A percentile compares a stretch with the other conserved stretches of the same genome.
Evolutionary conservation across 1,140 invertebrate genomes (phyloP).

Genomic region (Caerostris darwini): DNA sequence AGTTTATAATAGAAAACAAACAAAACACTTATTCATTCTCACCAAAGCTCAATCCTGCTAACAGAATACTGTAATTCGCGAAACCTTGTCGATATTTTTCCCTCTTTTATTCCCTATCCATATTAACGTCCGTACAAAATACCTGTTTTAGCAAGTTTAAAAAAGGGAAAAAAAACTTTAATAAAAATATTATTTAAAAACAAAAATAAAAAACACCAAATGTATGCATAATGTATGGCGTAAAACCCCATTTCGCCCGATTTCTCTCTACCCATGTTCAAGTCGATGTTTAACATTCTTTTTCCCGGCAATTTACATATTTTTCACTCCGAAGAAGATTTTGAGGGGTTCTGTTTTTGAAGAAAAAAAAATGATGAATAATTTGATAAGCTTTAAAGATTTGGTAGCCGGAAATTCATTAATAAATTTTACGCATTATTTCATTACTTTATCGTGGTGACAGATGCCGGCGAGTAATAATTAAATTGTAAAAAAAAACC

Average conservation of each 20-base stretch:
- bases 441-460: neutral
- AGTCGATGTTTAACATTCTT: conserved; percentile 49
- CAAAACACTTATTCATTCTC: too few species aligned
- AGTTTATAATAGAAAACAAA: too few species aligned
- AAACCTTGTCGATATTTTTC: neutral
- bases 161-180: neutral
- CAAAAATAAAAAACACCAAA: neutral
- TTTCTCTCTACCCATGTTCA: neutral
- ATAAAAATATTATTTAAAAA: neutral
- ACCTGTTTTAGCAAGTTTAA: neutral
- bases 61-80: neutral
- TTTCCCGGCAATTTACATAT: conserved; percentile 42
- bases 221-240: conserved; percentile 42
- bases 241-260: neutral
- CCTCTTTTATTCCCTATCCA: neutral
- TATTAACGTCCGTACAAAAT: neutral
- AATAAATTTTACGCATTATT: conserved; percentile 47
- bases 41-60: neutral
- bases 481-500: neutral
- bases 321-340: conserved; percentile 19
- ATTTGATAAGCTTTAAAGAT: conserved; percentile 29
- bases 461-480: conserved; percentile 23
- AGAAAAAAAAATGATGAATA: neutral
- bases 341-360: neutral
- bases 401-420: conserved; percentile 25